A percentile compares a stretch with the other conserved stretches of the same genome.
phyloP scores from a whole-genome alignment of 2,888 invertebrate genomes.

The Apamea crenata region DNA sequence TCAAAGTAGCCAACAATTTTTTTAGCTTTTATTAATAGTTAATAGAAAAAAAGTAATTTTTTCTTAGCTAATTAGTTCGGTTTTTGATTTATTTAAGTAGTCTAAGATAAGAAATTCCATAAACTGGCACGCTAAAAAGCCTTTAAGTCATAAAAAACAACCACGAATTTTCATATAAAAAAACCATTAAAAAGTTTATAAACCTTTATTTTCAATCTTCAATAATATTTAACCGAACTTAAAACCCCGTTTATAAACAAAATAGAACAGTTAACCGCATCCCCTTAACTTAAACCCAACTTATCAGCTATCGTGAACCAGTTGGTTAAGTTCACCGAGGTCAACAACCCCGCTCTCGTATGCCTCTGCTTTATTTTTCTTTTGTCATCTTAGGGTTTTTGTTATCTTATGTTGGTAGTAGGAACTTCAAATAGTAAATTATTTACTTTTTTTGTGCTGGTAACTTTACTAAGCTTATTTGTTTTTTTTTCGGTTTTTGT shows the following conservation, averaged over 20 bases:
- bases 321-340: slow-evolving; percentile 58
- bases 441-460: not conserved
- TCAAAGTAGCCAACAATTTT: not conserved
- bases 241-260: not conserved
- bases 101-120: slow-evolving; percentile 36
- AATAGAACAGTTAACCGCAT: slow-evolving; percentile 34
- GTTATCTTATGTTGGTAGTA: slow-evolving; percentile 25
- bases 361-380: slow-evolving; percentile 17
- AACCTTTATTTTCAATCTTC: too few relatives aligned
- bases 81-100: slow-evolving; percentile 34
- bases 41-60: slow-evolving; percentile 5
- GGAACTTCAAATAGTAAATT: slow-evolving; percentile 4
- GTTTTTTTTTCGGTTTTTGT: not conserved
- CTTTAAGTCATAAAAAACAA: slow-evolving; percentile 22
- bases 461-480: not conserved
- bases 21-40: not conserved
- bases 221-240: not conserved
- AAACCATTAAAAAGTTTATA: slow-evolving; percentile 28
- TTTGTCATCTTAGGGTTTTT: slow-evolving; percentile 24
- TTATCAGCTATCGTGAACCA: slow-evolving; percentile 60
- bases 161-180: slow-evolving; percentile 21
- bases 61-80: slow-evolving; percentile 21
- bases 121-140: slow-evolving; percentile 29
- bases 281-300: slow-evolving; percentile 45
- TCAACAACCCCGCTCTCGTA: slow-evolving; percentile 59